A percentile compares a stretch with the other conserved stretches of the same genome.
Conservation (phyloP, 2,888 invertebrate species). For the Zaprionus bogoriensis region DNA sequence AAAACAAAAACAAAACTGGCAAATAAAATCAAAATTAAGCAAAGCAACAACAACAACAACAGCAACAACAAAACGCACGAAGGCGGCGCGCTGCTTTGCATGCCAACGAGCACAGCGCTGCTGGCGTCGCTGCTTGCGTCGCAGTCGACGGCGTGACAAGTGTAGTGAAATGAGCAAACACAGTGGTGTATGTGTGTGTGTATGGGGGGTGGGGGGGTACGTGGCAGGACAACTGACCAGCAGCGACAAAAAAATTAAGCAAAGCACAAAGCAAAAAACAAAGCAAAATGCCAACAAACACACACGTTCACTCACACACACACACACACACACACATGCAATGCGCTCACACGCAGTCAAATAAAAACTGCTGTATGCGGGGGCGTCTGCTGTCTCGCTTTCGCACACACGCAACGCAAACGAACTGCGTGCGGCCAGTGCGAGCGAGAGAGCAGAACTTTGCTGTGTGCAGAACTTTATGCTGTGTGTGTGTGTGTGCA, state of each 20-base stretch:
- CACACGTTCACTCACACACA: slow-evolving; percentile 18
- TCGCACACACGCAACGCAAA: slow-evolving; percentile 26
- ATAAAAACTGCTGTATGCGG: slow-evolving; percentile 36
- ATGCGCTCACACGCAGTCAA: too few relatives aligned
- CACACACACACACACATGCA: neutral
- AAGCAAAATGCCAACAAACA: slow-evolving; percentile 48
- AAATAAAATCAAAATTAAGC: slow-evolving; percentile 58
- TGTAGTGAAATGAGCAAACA: slow-evolving; percentile 60
- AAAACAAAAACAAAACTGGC: slow-evolving; percentile 29
- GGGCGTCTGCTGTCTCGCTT: slow-evolving; percentile 47
- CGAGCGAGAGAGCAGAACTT: slow-evolving; percentile 30
- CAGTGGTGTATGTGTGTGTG: slow-evolving; percentile 4
- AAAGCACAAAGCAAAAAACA: slow-evolving; percentile 48
- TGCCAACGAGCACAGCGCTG: slow-evolving; percentile 57
- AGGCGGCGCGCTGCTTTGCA: slow-evolving; percentile 45
- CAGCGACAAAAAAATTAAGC: slow-evolving; percentile 46
- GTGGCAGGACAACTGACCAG: slow-evolving; percentile 47
- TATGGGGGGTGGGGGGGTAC: slow-evolving; percentile 5
- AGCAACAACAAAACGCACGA: slow-evolving; percentile 18
- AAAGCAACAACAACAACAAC: slow-evolving; percentile 18
- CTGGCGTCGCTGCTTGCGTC: slow-evolving; percentile 7
- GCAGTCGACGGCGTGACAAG: slow-evolving; percentile 61
- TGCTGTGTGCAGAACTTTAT: slow-evolving; percentile 43
- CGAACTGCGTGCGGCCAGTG: slow-evolving; percentile 37
- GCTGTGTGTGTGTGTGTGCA: slow-evolving; percentile 5